These are phyloP conservation scores for Pleuronectes platessa DNA, from an alignment of 2,113 vertebrate species.

Conservation along the genomic window DNA sequence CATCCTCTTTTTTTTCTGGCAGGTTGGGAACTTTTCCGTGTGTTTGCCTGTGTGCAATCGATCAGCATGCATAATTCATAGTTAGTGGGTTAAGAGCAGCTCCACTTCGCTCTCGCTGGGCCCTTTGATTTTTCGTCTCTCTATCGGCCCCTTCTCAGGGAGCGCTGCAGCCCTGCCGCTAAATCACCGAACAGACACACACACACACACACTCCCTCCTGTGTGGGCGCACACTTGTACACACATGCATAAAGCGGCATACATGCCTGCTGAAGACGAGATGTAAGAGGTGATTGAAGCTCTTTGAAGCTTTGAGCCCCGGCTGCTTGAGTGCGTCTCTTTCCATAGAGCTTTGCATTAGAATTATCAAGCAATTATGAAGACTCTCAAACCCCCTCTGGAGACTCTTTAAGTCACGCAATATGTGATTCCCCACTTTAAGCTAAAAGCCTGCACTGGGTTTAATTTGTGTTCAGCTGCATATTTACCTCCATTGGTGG, in stretches of 20 bases:
- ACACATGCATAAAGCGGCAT: not conserved
- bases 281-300: conserved; percentile 16
- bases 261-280: not conserved
- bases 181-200: conserved; percentile 49
- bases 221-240: not conserved
- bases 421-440: conserved; percentile 7
- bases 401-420: conserved; percentile 25
- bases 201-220: not conserved
- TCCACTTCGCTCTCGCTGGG: conserved; percentile 50
- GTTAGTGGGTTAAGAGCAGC: conserved; percentile 71
- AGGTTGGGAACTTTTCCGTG: conserved; percentile 68
- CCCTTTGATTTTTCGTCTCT: conserved; percentile 67
- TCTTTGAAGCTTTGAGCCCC: conserved; percentile 33
- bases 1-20: conserved; percentile 51
- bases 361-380: conserved; percentile 21
- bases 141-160: conserved; percentile 36
- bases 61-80: conserved; percentile 80
- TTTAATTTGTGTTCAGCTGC: conserved; percentile 24
- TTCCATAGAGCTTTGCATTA: conserved; percentile 27
- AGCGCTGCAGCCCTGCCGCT: conserved; percentile 51
- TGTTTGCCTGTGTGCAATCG: conserved; percentile 71
- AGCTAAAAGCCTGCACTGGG: conserved; percentile 2
- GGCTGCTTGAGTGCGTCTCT: conserved; percentile 22
- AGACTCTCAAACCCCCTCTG: conserved; percentile 7
- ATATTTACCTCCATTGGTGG: not conserved